Conservation (phyloP, 2,113 vertebrate species). For the Poicephalus meyeri region DNA sequence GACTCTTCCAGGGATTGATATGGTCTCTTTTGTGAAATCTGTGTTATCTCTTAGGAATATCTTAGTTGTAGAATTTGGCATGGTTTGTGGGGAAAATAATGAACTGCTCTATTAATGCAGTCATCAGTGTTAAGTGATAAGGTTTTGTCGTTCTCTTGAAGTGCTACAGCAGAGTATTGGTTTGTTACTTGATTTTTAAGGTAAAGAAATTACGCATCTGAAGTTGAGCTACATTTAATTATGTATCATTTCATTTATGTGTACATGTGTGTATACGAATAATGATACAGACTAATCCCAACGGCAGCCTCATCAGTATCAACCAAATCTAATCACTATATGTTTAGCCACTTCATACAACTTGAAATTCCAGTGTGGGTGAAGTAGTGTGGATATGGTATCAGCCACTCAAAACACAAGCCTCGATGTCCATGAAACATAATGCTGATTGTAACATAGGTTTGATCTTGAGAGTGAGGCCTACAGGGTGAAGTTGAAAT, state of each 20-base stretch:
- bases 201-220: neutral
- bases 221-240: neutral
- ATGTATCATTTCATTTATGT: neutral
- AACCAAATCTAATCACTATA: neutral
- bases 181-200: neutral
- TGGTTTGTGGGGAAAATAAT: neutral
- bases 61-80: neutral
- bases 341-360: neutral
- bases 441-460: neutral
- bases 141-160: neutral
- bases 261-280: neutral
- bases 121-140: neutral
- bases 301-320: neutral
- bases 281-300: neutral
- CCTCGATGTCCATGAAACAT: neutral
- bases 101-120: neutral
- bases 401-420: neutral
- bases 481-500: neutral
- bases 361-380: neutral
- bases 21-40: neutral
- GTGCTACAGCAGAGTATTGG: neutral
- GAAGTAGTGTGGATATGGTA: neutral
- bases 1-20: neutral
- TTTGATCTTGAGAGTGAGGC: neutral
- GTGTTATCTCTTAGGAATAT: neutral